These are phyloP conservation scores for Parazoanthus darwini DNA, from an alignment of 92 coral and sea anemone species.

Conservation along the genomic window DNA sequence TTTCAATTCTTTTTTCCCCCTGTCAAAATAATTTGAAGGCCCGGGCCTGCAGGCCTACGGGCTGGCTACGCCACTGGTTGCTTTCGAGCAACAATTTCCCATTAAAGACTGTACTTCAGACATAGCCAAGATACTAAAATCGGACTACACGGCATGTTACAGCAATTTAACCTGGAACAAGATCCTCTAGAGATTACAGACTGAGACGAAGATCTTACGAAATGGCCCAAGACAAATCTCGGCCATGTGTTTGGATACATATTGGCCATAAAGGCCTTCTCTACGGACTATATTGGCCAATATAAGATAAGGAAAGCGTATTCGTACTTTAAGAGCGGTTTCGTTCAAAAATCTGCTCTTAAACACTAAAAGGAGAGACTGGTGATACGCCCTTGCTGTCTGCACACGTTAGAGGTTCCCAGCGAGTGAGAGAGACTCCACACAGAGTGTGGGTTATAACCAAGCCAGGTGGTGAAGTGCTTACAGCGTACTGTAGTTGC, in stretches of 20 bases:
- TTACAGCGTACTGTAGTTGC: conserved; percentile 50
- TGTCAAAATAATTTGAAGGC: too few species aligned
- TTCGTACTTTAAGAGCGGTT: conserved; percentile 20
- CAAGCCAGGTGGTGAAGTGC: too few species aligned
- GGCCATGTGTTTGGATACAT: conserved; percentile 50
- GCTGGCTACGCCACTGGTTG: neutral
- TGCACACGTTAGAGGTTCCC: conserved; percentile 32
- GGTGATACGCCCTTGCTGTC: neutral
- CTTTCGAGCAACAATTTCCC: conserved; percentile 46
- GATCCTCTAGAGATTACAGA: conserved; percentile 45
- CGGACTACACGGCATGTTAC: conserved; percentile 33
- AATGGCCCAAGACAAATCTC: conserved; percentile 41
- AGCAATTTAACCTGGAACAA: conserved; percentile 30
- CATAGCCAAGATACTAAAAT: conserved; percentile 34
- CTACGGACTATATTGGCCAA: conserved; percentile 46
- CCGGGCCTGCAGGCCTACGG: too few species aligned
- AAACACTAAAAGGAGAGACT: conserved; percentile 34
- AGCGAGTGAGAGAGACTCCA: conserved; percentile 17
- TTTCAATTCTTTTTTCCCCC: too few species aligned
- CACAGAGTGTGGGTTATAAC: conserved; percentile 4
- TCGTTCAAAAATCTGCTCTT: conserved; percentile 42
- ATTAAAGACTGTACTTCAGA: conserved; percentile 47
- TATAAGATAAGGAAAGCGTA: conserved; percentile 46
- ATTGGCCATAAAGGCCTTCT: conserved; percentile 50
- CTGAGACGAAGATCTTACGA: conserved; percentile 48